phyloP scores from a whole-genome alignment of 2,113 vertebrate genomes.

The Pontoporia blainvillei region DNA sequence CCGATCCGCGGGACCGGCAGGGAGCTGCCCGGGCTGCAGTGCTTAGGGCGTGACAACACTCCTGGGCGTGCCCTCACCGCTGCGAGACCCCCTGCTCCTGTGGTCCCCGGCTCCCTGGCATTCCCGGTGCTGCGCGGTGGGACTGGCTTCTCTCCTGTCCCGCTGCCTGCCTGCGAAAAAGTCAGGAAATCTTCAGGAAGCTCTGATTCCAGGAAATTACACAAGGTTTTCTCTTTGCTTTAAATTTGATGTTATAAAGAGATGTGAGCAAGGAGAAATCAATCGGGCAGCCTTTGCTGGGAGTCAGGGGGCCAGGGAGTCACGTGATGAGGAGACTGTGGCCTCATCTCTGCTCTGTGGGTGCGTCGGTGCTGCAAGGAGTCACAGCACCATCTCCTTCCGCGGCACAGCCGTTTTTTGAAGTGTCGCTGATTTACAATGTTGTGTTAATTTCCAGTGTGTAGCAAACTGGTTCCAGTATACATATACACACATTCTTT shows the following conservation, averaged over 20 bases:
- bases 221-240: not conserved
- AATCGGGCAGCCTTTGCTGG: accelerated
- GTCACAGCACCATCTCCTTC: not conserved
- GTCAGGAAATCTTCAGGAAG: not conserved
- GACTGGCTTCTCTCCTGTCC: not conserved
- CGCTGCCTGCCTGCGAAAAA: not conserved
- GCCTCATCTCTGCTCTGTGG: not conserved
- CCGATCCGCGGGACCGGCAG: not conserved
- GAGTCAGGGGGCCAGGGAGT: not conserved
- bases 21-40: not conserved
- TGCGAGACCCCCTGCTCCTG: accelerated
- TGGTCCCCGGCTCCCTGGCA: accelerated
- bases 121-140: accelerated
- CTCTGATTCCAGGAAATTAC: not conserved
- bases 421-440: not conserved
- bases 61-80: accelerated
- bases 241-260: not conserved
- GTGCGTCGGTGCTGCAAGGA: not conserved
- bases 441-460: not conserved
- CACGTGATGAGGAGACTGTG: accelerated
- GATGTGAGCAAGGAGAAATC: accelerated
- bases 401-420: too few species aligned
- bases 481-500: not conserved
- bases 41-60: not conserved
- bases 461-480: not conserved